These are phyloP conservation scores for Tetrapedia diversipes DNA, from an alignment of 2,888 invertebrate genomes.

Conservation along the genomic window DNA sequence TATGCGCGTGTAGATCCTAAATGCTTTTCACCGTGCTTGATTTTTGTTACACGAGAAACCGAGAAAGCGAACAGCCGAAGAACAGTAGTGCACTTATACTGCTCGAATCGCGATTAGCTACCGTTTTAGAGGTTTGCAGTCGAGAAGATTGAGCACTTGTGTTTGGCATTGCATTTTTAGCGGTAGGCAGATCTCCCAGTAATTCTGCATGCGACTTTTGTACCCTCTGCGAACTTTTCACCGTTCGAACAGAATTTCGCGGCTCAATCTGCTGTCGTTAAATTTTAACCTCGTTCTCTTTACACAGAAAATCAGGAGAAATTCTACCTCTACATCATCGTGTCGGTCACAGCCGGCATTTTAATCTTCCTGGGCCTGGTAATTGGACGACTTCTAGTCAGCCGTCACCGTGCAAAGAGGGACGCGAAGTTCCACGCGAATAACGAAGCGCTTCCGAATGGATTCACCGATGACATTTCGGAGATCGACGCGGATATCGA, in stretches of 20 bases:
- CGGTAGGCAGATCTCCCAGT: constrained; percentile 20
- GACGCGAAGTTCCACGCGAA: constrained; percentile 89
- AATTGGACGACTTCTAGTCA: constrained; percentile 88
- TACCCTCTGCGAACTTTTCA: background rate
- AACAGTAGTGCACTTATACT: constrained; percentile 17
- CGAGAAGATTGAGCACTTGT: constrained; percentile 41
- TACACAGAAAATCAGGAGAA: constrained; percentile 89
- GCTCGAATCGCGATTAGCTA: constrained; percentile 22
- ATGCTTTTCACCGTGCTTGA: background rate
- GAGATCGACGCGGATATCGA: constrained; percentile 92
- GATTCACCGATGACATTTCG: constrained; percentile 93
- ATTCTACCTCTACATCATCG: constrained; percentile 92
- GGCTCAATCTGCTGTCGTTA: background rate
- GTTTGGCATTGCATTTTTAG: constrained; percentile 54
- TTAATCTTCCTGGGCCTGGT: constrained; percentile 89
- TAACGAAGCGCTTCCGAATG: constrained; percentile 90
- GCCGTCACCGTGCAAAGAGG: constrained; percentile 86
- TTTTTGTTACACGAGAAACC: background rate
- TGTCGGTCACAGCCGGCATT: constrained; percentile 89
- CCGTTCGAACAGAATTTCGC: no score
- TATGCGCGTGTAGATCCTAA: background rate
- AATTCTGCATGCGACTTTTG: constrained; percentile 52
- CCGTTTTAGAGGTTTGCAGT: constrained; percentile 26
- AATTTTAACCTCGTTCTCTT: constrained; percentile 15
- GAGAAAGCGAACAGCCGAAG: background rate